Percentiles rank a stretch among this genome's conserved stretches.
Evolutionary conservation across 30 jellyfish, hydroid and myxozoan species (phyloP).

Genomic region (Sanderia malayensis): DNA sequence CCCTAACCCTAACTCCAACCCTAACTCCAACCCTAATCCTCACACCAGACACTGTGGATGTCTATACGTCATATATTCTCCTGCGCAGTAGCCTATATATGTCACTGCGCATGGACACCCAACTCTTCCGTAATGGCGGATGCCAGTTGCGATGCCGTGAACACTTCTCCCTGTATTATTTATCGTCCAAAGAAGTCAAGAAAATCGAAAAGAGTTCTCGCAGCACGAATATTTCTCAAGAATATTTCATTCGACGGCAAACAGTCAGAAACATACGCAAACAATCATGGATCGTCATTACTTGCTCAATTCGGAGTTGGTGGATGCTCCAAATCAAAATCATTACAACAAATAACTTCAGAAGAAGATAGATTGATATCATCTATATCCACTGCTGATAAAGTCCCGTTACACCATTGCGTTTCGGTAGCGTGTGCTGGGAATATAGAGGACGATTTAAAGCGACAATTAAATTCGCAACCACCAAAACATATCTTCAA

Average conservation of each 20-base stretch:
- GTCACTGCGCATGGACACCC: too few species aligned
- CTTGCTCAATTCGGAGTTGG: too few species aligned
- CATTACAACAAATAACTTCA: slow-evolving; percentile 2
- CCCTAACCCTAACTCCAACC: too few species aligned
- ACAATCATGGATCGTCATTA: too few species aligned
- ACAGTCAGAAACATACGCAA: neutral
- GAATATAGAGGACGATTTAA: slow-evolving; percentile 20
- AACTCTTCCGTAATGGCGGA: slow-evolving; percentile 29
- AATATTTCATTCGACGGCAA: slow-evolving; percentile 42
- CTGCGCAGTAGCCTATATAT: too few species aligned
- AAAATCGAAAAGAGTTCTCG: slow-evolving; percentile 36
- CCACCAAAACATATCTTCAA: neutral
- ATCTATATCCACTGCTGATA: slow-evolving; percentile 26
- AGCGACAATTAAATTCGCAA: too few species aligned
- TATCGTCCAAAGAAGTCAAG: slow-evolving; percentile 25
- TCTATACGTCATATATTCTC: too few species aligned
- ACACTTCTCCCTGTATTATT: neutral
- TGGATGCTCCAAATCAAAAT: slow-evolving; percentile 1
- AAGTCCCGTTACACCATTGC: slow-evolving; percentile 44
- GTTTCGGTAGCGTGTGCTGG: slow-evolving; percentile 49
- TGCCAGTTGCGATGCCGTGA: slow-evolving; percentile 40
- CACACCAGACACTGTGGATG: too few species aligned
- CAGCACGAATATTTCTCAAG: slow-evolving; percentile 56
- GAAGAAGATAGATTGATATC: slow-evolving; percentile 43
- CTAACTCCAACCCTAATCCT: too few species aligned